Evolutionary conservation across 2,113 vertebrate genomes (phyloP), one percentile per base, ranked within the genome.

Genomic region (Lontra canadensis): DNA sequence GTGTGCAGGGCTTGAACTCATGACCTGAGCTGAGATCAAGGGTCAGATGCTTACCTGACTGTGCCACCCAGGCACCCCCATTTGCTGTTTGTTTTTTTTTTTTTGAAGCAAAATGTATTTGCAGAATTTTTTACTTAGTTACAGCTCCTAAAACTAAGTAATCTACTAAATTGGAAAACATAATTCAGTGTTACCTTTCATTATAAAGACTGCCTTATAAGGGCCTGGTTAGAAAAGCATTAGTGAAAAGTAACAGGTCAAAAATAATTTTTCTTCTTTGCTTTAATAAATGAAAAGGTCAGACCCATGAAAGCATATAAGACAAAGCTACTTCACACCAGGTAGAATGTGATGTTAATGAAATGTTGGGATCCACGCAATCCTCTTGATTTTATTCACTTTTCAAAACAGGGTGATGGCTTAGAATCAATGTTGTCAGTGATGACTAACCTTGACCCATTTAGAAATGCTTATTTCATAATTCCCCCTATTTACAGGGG

Each of bases 361-460:
- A 86, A 93, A 93, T 93, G 12, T 79, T 79, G 88, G 36, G 84
- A 39, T 42, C 55, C 29, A 29, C 0, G 2, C 12, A 55, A 92
- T 61, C 79, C 55, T 57, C 34, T 87, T 63, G 74, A 49, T 55
- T 96, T 88, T 76, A 80, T 96, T 93, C 78, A 89, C 20, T 85
- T 76, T 94, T 85, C 36, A 85, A 63, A 95, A 94, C 89, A 84
- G 36, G 7, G 39, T 12, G n/a, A 52, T 61, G 34, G 86, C 79
- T 95, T 96, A 78, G 89, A 97, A 92, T 95, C 67, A 84, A 1
- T 87, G 76, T 80, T 90, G 80, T 93, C 67, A 83, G 69, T 81
- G 93, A 86, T 97, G 94, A 97, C 55, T 97, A 95, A 96, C 73
- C 71, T 69, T 97, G 96, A 97, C 94, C 97, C 76, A 97, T 36